These are phyloP conservation scores for Eilema caniola DNA, from an alignment of 2,888 invertebrate genomes.

Conservation along the genomic window DNA sequence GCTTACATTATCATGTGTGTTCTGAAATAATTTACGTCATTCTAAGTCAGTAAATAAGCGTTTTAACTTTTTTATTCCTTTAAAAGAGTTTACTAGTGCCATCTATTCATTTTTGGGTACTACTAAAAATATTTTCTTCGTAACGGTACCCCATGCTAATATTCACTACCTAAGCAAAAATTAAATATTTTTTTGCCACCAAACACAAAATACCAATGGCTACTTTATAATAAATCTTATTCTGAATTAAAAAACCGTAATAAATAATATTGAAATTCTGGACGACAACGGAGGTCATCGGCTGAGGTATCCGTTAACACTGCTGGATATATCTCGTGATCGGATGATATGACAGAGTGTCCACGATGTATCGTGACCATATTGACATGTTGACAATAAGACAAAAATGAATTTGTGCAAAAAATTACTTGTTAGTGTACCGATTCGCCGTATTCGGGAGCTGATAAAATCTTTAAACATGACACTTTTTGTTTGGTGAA, in stretches of 20 bases:
- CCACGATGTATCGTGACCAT: constrained; percentile 38
- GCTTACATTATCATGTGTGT: too few relatives aligned
- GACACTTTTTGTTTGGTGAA: neutral
- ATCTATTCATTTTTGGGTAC: too few relatives aligned
- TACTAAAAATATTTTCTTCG: too few relatives aligned
- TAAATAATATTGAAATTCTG: constrained; percentile 50
- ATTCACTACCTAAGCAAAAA: neutral
- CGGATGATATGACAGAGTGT: constrained; percentile 44
- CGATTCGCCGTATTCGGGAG: constrained; percentile 27
- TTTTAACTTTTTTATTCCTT: too few relatives aligned
- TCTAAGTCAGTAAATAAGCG: too few relatives aligned
- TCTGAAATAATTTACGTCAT: too few relatives aligned
- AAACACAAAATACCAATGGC: constrained; percentile 25
- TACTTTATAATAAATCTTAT: constrained; percentile 39
- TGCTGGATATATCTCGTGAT: constrained; percentile 30
- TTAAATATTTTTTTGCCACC: neutral
- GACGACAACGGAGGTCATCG: constrained; percentile 45
- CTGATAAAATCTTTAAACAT: constrained; percentile 10
- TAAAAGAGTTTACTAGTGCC: too few relatives aligned
- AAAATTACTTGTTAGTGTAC: constrained; percentile 22
- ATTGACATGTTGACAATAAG: constrained; percentile 44
- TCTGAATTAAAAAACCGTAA: constrained; percentile 41
- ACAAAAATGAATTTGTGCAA: constrained; percentile 35
- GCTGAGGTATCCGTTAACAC: constrained; percentile 46
- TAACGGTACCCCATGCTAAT: too few relatives aligned